A percentile compares a stretch with the other conserved stretches of the same genome.
phyloP scores from a whole-genome alignment of 2,113 vertebrate species.

The Castor canadensis region DNA sequence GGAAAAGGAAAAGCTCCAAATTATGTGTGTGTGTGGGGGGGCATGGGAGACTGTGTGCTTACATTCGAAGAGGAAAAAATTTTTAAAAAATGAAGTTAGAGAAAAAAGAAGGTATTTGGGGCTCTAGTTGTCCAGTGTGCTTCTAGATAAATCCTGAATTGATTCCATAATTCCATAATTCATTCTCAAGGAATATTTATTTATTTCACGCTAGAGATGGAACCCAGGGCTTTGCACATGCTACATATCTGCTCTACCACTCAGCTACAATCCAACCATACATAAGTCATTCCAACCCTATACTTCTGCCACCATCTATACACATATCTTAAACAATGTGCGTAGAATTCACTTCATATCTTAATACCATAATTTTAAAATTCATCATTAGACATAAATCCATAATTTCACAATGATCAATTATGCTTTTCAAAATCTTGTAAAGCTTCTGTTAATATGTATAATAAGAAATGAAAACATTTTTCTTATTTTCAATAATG shows the following conservation, averaged over 20 bases:
- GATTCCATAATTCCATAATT: not conserved
- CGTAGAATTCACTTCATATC: slow-evolving; percentile 20
- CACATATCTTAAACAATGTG: not conserved
- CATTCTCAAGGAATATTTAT: not conserved
- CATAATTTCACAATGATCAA: slow-evolving; percentile 26
- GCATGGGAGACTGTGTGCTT: not conserved
- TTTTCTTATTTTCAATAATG: slow-evolving; percentile 37
- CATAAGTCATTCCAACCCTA: not conserved
- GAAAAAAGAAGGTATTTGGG: not conserved
- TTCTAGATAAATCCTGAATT: not conserved
- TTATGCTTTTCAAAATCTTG: slow-evolving; percentile 21
- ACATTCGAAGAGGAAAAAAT: not conserved
- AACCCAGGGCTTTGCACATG: not conserved
- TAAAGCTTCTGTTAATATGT: slow-evolving; percentile 5
- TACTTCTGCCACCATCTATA: not conserved
- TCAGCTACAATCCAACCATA: not conserved
- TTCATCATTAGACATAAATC: not conserved
- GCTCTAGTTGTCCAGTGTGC: not conserved
- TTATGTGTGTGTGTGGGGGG: too few relatives aligned
- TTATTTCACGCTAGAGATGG: not conserved
- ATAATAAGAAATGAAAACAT: not conserved
- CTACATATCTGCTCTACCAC: not conserved
- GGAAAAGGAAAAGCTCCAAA: slow-evolving; percentile 13
- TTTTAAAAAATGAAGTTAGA: not conserved
- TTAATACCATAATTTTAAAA: slow-evolving; percentile 29